Conservation (phyloP, 2,113 vertebrate genomes). For the Ramphastos sulfuratus region DNA sequence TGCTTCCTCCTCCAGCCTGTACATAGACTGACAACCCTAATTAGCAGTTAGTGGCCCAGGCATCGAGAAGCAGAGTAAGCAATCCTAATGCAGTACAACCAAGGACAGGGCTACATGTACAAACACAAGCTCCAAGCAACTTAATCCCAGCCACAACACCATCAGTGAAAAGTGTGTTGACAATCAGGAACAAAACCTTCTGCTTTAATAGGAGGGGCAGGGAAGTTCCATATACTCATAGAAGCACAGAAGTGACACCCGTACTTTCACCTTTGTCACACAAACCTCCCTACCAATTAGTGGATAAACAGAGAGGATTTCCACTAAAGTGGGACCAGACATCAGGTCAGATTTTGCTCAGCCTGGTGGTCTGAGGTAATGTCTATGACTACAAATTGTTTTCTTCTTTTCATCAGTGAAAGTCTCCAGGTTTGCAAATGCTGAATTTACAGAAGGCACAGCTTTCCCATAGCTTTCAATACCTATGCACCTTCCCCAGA, state of each 20-base stretch:
- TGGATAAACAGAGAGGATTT: neutral
- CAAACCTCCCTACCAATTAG: neutral
- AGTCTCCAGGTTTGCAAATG: neutral
- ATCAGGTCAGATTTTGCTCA: neutral
- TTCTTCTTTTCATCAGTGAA: neutral
- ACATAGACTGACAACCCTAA: constrained; percentile 32
- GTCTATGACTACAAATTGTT: neutral
- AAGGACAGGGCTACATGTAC: neutral
- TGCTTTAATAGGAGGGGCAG: neutral
- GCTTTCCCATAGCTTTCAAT: neutral
- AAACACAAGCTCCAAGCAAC: neutral
- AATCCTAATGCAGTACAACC: fast-evolving
- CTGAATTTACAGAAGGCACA: neutral
- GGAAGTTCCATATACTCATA: neutral
- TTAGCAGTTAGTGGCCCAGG: neutral
- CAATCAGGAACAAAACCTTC: neutral
- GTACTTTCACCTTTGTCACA: neutral
- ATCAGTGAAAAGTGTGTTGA: neutral
- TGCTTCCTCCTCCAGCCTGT: neutral
- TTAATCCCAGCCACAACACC: neutral
- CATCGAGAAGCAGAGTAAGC: neutral
- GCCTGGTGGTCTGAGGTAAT: neutral
- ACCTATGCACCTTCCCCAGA: neutral
- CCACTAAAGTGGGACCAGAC: neutral
- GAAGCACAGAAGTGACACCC: neutral